Base-by-base conservation (phyloP, 2,113 vertebrate species). In the Tursiops truncatus region DNA sequence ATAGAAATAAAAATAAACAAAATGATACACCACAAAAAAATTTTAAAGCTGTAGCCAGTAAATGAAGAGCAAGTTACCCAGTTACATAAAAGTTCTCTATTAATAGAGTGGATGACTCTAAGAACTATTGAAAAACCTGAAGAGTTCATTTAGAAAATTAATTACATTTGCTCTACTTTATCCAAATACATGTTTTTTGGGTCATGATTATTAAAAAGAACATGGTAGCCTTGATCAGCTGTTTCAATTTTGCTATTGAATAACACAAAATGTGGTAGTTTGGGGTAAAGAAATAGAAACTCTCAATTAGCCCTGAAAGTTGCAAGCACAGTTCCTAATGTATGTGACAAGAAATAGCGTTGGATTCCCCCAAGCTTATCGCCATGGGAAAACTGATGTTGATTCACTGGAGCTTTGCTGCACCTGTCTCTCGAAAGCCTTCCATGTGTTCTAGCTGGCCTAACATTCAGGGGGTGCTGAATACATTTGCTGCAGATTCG, bases 401-500 rank as follows among this genome's bases (percentile, higher is more conserved):
- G 70, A 76, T 91, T 96, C 87, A 58, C 68, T 79, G 81, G 89
- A 97, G 83, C 91, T 97, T 98, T 89, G 74, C 76, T 95, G 68
- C 60, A 77, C 89, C 70, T 96, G 77, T 58, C 31, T 38, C 85
- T 95, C 44, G 74, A 62, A 97, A 98, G 53, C 79, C 33, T 88
- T 81, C 44, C 4, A 0, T 96, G 60, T 92, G 95, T 93, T 96
- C 91, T 91, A 91, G 60, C 70, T 95, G 84, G 23, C 17, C 82
- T 96, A 56, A 26, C 50, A 88, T 80, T 84, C 68, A 83, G 3
- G 74, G 71, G 71, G 89, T 87, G 47, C 71, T 33, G 18, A 76
- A 62, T 92, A 95, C n/a, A 53, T 92, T 92, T 44, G 8, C 53
- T 97, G 58, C 25, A 73, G 25, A 15, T 95, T n/a, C 25, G 13